These are phyloP conservation scores for Myanophis thanlyinensis DNA, from an alignment of 2,113 vertebrate genomes.

Conservation along the genomic window DNA sequence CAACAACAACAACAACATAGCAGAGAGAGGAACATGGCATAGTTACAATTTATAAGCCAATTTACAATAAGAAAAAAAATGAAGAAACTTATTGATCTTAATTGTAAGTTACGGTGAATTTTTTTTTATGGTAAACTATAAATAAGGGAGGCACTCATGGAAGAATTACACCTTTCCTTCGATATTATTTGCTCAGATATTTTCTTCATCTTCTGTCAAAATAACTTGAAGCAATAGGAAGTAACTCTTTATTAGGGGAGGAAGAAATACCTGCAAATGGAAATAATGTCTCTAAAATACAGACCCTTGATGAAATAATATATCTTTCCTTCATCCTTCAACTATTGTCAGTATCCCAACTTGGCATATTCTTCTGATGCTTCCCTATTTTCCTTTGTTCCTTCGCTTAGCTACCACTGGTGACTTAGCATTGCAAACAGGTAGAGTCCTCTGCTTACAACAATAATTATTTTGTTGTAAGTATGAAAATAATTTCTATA, in stretches of 20 bases:
- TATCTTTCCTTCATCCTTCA: not conserved
- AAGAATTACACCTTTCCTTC: not conserved
- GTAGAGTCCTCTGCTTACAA: not conserved
- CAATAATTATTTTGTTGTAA: not conserved
- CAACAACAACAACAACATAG: no score
- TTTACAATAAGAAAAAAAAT: not conserved
- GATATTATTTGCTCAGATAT: not conserved
- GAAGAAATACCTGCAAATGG: not conserved
- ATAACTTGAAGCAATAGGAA: not conserved
- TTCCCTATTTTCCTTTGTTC: not conserved
- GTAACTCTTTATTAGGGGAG: not conserved
- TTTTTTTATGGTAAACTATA: not conserved
- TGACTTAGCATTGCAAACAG: not conserved
- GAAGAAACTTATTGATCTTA: not conserved
- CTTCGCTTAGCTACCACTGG: not conserved
- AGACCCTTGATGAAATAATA: not conserved
- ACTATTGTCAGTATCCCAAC: not conserved
- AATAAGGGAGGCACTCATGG: not conserved
- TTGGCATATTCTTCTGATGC: not conserved
- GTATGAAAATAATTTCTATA: not conserved
- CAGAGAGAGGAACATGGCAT: not conserved
- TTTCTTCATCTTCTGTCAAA: not conserved
- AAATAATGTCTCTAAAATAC: not conserved
- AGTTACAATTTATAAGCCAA: not conserved
- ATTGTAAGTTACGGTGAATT: not conserved